Percentiles rank a stretch among this genome's conserved stretches.
Conservation (phyloP, 2,113 vertebrate species). For the Aepyceros melampus region DNA sequence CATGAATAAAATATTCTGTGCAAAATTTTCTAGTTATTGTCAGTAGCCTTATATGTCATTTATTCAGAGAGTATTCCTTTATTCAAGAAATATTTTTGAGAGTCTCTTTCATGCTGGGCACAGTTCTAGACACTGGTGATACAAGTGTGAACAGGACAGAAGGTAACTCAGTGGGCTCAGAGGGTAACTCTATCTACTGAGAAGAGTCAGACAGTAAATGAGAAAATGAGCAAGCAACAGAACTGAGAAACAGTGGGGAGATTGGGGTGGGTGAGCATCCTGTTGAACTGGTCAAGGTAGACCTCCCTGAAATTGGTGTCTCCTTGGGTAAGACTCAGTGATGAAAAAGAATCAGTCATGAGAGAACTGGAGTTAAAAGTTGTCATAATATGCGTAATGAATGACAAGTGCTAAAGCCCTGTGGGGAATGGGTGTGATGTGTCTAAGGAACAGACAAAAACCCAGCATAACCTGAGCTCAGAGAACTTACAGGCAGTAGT, state of each 20-base stretch:
- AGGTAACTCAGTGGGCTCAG: neutral
- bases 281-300: neutral
- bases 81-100: neutral
- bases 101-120: neutral
- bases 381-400: neutral
- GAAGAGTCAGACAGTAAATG: neutral
- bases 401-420: neutral
- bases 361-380: neutral
- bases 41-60: neutral
- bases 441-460: neutral
- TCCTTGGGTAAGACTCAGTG: neutral
- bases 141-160: neutral
- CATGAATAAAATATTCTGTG: neutral
- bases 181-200: neutral
- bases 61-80: neutral
- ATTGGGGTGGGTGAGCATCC: too few relatives aligned
- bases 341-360: neutral
- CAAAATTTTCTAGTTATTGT: neutral
- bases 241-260: neutral
- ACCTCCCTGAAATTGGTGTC: neutral
- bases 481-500: neutral
- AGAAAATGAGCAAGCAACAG: neutral
- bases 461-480: neutral
- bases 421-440: neutral
- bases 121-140: neutral